Evolutionary conservation across 2,888 invertebrate species (phyloP).

Genomic region (Orthosia cruda): DNA sequence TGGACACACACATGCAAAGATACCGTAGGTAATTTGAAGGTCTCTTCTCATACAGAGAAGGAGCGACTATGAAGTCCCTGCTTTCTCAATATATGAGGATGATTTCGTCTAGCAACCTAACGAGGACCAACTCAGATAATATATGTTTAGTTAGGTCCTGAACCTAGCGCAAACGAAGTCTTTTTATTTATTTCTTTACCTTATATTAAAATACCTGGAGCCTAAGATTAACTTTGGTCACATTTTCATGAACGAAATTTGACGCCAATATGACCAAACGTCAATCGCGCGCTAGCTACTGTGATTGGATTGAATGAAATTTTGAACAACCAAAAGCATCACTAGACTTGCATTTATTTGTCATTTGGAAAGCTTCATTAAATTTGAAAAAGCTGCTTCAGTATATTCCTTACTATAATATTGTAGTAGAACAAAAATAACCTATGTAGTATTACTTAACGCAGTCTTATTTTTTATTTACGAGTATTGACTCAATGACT

Average conservation of each 20-base stretch:
- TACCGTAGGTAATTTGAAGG: not conserved
- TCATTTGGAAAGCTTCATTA: not conserved
- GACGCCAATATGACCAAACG: not conserved
- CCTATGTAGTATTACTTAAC: not conserved
- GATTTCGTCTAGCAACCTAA: not conserved
- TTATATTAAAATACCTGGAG: not conserved
- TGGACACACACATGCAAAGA: conserved; percentile 37
- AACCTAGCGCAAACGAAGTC: too few species aligned
- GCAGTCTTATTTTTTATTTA: conserved; percentile 17
- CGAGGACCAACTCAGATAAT: not conserved
- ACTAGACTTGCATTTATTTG: not conserved
- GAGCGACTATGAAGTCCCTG: not conserved
- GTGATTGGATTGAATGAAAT: too few species aligned
- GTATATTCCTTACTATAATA: not conserved
- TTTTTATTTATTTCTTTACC: not conserved
- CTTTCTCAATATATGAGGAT: too few species aligned
- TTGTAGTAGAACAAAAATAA: not conserved
- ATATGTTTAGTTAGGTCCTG: too few species aligned
- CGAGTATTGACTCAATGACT: conserved; percentile 38
- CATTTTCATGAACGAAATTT: not conserved
- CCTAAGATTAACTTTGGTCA: not conserved
- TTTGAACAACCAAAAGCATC: not conserved
- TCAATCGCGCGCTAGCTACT: not conserved
- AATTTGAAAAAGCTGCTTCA: not conserved
- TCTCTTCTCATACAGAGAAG: too few species aligned